Evolutionary conservation across 1,140 invertebrate species (phyloP), one percentile per base, ranked within the genome.

Genomic region (Diorhabda elongata): DNA sequence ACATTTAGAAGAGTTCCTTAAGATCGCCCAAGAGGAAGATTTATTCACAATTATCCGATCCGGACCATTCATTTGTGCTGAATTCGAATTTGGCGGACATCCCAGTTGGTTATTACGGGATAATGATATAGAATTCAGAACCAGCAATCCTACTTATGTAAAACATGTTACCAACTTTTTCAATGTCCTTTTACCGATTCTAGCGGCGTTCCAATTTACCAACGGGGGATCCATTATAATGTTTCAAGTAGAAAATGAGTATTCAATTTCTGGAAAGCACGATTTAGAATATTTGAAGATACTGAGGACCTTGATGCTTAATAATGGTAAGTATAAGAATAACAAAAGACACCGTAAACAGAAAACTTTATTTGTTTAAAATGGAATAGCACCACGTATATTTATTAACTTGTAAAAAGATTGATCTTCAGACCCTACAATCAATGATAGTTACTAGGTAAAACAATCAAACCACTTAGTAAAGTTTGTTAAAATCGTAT

Each of bases 21-120:
- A 88, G 73, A 83, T 88, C 4, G 95, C 95, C 0, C 85, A 94
- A 69, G 87, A 93, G 74, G 89, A 93, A 79, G 92, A 88, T 69
- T 81, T 98, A 44, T 80, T 91, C 42, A 93, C 97, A 0, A 88
- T 98, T 44, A 79, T 99, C 0, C 83, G 96, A 67, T 89, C 93
- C 2, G 97, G 97, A 0, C 97, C 97, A 0, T 98, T 95, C 74
- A 97, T 98, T 68, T 97, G 95, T 82, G 94, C 93, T 45, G 91
- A 92, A 82, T 87, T 89, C 78, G 90, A 92, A 67, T 84, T 83
- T 69, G 82, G 83, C 9, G 71, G 73, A 42, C 69, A 73, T 45
- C 73, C 73, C 6, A 73, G 69, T 44, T 74, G 73, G 73, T 60
- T 74, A 52, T 45, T 73, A 44, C 68, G 71, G 43, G 67, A 71